These are phyloP conservation scores for Harpagoxenus sublaevis DNA, from an alignment of 2,888 invertebrate species.

Conservation along the genomic window DNA sequence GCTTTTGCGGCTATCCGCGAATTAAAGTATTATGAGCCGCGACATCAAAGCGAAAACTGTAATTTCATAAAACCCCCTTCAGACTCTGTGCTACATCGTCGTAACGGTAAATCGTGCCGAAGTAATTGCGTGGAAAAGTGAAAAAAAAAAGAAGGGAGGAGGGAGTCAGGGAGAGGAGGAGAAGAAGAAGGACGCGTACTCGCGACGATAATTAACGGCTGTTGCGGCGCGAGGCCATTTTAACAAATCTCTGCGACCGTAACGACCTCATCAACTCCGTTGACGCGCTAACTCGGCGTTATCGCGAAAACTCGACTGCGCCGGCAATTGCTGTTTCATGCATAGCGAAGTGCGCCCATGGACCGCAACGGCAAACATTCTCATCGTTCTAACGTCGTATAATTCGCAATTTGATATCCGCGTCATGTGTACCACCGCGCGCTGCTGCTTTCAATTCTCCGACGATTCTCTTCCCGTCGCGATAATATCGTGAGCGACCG, in stretches of 20 bases:
- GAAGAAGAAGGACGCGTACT: slow-evolving; percentile 19
- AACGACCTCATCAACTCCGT: slow-evolving; percentile 69
- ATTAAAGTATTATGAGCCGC: slow-evolving; percentile 54
- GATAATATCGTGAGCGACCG: slow-evolving; percentile 33
- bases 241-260: slow-evolving; percentile 65
- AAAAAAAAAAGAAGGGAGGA: slow-evolving; percentile 24
- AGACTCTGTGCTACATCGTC: slow-evolving; percentile 15
- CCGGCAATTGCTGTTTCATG: slow-evolving; percentile 61
- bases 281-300: slow-evolving; percentile 59
- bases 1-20: slow-evolving; percentile 46
- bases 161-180: background rate
- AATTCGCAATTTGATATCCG: slow-evolving; percentile 65
- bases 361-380: slow-evolving; percentile 43
- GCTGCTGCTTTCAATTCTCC: slow-evolving; percentile 52
- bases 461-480: slow-evolving; percentile 37
- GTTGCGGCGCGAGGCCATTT: slow-evolving; percentile 61
- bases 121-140: slow-evolving; percentile 55
- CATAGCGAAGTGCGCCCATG: slow-evolving; percentile 59
- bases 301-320: slow-evolving; percentile 56
- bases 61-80: slow-evolving; percentile 47
- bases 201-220: slow-evolving; percentile 63
- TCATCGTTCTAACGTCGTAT: slow-evolving; percentile 41
- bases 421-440: slow-evolving; percentile 38
- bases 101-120: slow-evolving; percentile 51
- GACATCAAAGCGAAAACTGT: slow-evolving; percentile 54